phyloP scores from a whole-genome alignment of 2,113 vertebrate species.

The Bos indicus region DNA sequence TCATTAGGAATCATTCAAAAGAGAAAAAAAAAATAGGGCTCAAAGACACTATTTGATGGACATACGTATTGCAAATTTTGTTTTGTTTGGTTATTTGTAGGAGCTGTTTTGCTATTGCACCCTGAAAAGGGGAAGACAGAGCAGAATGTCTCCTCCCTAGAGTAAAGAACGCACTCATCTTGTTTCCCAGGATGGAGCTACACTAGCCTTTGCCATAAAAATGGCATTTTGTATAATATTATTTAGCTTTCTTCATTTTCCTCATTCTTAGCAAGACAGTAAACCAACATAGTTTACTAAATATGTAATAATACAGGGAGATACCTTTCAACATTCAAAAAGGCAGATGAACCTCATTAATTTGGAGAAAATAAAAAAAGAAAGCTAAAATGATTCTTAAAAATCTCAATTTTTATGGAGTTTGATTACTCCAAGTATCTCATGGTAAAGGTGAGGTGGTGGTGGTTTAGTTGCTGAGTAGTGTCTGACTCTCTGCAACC shows the following conservation, averaged over 20 bases:
- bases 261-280: neutral
- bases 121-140: neutral
- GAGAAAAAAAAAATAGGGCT: neutral
- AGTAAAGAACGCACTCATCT: neutral
- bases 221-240: neutral
- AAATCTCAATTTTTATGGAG: neutral
- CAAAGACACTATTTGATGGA: neutral
- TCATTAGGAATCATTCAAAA: neutral
- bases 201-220: neutral
- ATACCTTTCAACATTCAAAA: neutral
- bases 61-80: neutral
- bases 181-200: neutral
- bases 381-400: neutral
- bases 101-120: neutral
- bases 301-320: neutral
- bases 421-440: neutral
- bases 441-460: neutral
- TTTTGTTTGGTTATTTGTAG: neutral
- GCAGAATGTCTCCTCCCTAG: neutral
- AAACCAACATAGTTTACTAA: neutral
- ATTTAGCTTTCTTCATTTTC: neutral
- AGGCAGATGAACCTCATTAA: neutral
- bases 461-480: neutral
- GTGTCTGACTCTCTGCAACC: neutral
- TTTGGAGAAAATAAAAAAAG: neutral